Percentiles rank a stretch among this genome's conserved stretches.
Conservation (phyloP, 1,140 invertebrate genomes). For the Apis laboriosa region DNA sequence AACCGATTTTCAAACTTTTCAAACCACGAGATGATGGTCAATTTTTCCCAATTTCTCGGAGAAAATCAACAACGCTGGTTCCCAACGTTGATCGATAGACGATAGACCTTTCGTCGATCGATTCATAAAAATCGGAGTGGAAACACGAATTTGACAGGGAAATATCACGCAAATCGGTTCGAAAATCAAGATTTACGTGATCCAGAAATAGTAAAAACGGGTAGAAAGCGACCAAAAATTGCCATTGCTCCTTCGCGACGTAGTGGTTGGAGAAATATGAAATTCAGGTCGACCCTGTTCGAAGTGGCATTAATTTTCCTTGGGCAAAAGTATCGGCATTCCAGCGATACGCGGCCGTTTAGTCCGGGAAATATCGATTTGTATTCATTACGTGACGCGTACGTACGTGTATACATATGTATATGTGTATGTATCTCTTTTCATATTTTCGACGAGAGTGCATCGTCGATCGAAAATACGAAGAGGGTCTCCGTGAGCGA, state of each 20-base stretch:
- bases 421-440: neutral
- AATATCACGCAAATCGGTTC: too few species aligned
- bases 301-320: neutral
- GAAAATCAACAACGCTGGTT: neutral
- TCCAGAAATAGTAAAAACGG: neutral
- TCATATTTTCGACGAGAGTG: neutral
- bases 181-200: too few species aligned
- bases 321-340: neutral
- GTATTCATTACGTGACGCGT: neutral
- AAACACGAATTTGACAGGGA: too few species aligned
- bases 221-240: neutral
- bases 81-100: neutral
- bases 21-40: neutral
- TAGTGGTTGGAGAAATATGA: neutral
- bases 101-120: neutral
- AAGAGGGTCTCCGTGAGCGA: neutral
- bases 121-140: too few species aligned
- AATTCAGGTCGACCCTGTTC: neutral
- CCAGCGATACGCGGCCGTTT: neutral
- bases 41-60: neutral
- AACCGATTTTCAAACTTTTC: neutral
- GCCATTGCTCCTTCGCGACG: neutral
- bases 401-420: neutral
- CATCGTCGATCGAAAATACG: too few species aligned
- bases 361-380: slow-evolving; percentile 10